Base-by-base conservation (phyloP, 92 coral and sea anemone species). In the Epizoanthus illoricatus region DNA sequence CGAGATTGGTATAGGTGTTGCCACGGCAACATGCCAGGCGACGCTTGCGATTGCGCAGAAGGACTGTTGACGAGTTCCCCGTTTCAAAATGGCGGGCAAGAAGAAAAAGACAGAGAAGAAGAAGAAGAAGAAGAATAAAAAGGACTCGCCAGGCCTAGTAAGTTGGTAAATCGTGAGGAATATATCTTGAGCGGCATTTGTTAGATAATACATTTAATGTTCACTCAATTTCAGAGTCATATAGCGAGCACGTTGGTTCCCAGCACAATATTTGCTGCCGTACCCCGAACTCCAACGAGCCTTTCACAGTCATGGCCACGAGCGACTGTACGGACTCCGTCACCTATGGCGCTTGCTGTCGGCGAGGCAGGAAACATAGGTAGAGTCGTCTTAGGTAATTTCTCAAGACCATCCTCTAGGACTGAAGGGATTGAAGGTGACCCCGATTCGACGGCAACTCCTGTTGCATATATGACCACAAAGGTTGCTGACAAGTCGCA, bases 201-300 rank as follows among this genome's bases (percentile, higher is more conserved):
- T 24, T 7, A 20, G 66, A 2, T 21, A 43, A 49, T 80, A 16
- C 67, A 4, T 0, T 19, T 52, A 1, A 81, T 24, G 6, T 9
- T 2, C 65, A 40, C 39, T 17, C 4, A 40, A 52, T 88, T 84
- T 57, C 63, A 97, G 99, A 82, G 97, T 52, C 99, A 88, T 61
- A 97, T 97, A 73, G 99, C 90, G n/a, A 84, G 97, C 1, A 85
- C 86, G 66, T 88, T 97, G 20, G 89, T 97, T 72, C 99, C 99
- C n/a, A 89, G 87, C 47, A 92, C 99, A 39, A 87, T 97, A 43
- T 97, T 97, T 82, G 97, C 99, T 24, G 99, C 99, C 43, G 99
- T 94, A 16, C 98, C 99, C 6, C 86, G 91, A 58, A 95, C 94
- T 73, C 89, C 97, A 28, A 75, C 89, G 8, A 84, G 85, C 65